Conservation (phyloP, 2,888 invertebrate species). For the Dynastes hyllus region DNA sequence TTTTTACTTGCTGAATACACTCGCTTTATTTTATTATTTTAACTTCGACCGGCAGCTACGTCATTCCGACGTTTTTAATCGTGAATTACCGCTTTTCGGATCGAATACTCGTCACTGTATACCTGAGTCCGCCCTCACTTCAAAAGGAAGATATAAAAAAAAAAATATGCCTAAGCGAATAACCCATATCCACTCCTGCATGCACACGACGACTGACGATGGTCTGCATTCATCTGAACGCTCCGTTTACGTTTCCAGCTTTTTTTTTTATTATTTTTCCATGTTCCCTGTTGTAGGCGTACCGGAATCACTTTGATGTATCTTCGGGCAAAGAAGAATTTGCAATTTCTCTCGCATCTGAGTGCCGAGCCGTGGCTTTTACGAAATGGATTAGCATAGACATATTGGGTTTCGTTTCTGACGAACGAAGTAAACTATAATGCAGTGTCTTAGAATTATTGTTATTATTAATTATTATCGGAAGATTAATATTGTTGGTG, state of each 20-base stretch:
- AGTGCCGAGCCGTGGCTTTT: not conserved
- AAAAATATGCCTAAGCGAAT: not conserved
- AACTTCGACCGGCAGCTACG: not conserved
- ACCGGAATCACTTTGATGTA: conserved; percentile 21
- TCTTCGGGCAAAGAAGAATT: conserved; percentile 6
- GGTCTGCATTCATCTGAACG: not conserved
- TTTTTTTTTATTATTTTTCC: not conserved
- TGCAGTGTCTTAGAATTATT: too few relatives aligned
- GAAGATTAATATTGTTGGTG: too few relatives aligned
- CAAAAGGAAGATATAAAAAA: not conserved
- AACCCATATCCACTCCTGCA: not conserved
- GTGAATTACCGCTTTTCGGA: not conserved
- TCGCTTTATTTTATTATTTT: not conserved
- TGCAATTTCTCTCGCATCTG: not conserved
- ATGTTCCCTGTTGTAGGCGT: not conserved
- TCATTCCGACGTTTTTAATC: not conserved
- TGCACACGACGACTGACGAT: not conserved
- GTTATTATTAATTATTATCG: too few relatives aligned
- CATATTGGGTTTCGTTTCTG: not conserved
- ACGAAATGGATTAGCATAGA: not conserved
- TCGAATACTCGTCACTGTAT: not conserved
- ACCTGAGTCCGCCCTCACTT: not conserved
- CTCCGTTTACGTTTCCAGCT: not conserved
- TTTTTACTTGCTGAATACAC: too few relatives aligned
- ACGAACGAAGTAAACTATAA: conserved; percentile 5